phyloP scores from a whole-genome alignment of 1,140 invertebrate species.

The Maconellicoccus hirsutus region DNA sequence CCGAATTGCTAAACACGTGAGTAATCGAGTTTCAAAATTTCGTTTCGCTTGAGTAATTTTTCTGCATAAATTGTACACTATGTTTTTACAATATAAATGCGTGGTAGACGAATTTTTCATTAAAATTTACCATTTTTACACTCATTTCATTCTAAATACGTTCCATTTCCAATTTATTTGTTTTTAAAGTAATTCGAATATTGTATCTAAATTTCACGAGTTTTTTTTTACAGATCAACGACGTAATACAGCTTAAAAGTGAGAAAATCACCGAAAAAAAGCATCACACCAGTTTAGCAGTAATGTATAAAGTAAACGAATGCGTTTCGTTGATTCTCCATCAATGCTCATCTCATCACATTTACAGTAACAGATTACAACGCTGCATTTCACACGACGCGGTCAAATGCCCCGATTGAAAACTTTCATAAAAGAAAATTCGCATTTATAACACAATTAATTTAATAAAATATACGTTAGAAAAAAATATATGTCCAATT shows the following conservation, averaged over 20 bases:
- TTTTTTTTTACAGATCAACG: neutral
- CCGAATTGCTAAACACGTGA: neutral
- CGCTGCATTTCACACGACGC: neutral
- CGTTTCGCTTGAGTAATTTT: too few species aligned
- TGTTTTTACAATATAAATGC: too few species aligned
- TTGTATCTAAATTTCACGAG: too few species aligned
- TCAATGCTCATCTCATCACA: constrained; percentile 14
- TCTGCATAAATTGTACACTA: too few species aligned
- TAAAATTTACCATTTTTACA: too few species aligned
- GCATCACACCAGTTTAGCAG: neutral
- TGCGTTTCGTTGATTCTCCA: constrained; percentile 24
- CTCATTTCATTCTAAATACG: too few species aligned
- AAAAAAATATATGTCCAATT: constrained; percentile 14
- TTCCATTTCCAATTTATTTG: too few species aligned
- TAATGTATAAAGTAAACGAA: constrained; percentile 23
- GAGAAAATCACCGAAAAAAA: neutral
- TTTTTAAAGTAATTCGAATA: too few species aligned
- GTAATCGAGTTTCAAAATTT: neutral
- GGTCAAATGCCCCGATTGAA: neutral
- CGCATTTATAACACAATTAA: neutral
- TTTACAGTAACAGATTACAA: constrained; percentile 18
- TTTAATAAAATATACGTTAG: neutral
- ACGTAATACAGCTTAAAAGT: constrained; percentile 8
- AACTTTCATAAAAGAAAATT: neutral
- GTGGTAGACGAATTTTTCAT: too few species aligned